Evolutionary conservation across 2,797 vertebrate genomes (phyloP).

Genomic region (Chanos chanos): DNA sequence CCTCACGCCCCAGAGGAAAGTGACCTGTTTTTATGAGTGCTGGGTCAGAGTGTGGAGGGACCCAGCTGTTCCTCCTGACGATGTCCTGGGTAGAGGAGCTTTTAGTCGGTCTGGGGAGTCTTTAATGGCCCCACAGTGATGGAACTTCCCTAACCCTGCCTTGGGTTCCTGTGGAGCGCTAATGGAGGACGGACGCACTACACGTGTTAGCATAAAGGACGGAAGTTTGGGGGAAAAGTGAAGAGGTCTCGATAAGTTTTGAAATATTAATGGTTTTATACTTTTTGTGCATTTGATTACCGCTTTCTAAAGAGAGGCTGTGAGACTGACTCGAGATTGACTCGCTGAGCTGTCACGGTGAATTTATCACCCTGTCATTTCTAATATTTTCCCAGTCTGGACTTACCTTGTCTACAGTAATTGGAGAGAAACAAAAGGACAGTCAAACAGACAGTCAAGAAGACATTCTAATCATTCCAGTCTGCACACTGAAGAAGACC

Average conservation of each 20-base stretch:
- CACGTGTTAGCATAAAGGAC: constrained; percentile 20
- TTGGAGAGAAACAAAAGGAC: no score
- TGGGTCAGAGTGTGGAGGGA: constrained; percentile 27
- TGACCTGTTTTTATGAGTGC: constrained; percentile 37
- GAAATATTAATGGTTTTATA: background rate
- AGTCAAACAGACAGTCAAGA: no score
- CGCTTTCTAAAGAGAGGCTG: no score
- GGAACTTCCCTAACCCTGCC: constrained; percentile 33
- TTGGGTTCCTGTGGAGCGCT: constrained; percentile 23
- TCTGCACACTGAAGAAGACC: no score
- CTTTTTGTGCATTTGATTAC: background rate
- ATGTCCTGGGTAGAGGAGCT: constrained; percentile 33
- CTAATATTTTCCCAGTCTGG: no score
- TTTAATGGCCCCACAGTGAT: background rate
- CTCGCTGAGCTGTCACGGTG: no score
- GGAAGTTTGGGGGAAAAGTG: background rate
- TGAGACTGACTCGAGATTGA: no score
- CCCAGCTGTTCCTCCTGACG: constrained; percentile 46
- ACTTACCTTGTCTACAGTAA: no score
- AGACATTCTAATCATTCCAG: no score
- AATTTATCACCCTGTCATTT: no score
- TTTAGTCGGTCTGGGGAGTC: constrained; percentile 40
- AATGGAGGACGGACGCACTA: constrained; percentile 30
- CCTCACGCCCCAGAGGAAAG: constrained; percentile 30
- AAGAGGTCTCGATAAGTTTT: background rate